phyloP scores from a whole-genome alignment of 1,140 invertebrate species.

The Halotydeus destructor region DNA sequence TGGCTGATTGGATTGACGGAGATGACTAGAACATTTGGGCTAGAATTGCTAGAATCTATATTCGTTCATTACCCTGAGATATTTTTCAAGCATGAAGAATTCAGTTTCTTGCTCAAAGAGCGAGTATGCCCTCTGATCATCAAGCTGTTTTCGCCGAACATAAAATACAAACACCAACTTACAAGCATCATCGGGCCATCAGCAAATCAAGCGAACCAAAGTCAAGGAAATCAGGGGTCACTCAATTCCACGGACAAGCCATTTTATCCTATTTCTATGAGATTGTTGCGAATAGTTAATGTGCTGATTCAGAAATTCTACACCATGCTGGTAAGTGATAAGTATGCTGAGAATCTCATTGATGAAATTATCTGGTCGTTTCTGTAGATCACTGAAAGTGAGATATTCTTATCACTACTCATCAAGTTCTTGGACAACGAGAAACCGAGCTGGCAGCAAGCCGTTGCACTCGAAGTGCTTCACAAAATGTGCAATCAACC shows the following conservation, averaged over 20 bases:
- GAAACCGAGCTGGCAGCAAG: slow-evolving; percentile 84
- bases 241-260: slow-evolving; percentile 56
- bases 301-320: slow-evolving; percentile 87
- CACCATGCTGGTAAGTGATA: slow-evolving; percentile 47
- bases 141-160: slow-evolving; percentile 89
- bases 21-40: slow-evolving; percentile 87
- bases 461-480: slow-evolving; percentile 78
- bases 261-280: slow-evolving; percentile 89
- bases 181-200: slow-evolving; percentile 1
- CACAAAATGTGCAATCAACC: slow-evolving; percentile 76
- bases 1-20: slow-evolving; percentile 89
- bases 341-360: slow-evolving; percentile 7
- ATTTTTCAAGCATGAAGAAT: slow-evolving; percentile 85
- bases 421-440: slow-evolving; percentile 93
- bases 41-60: slow-evolving; percentile 82
- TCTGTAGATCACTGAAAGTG: slow-evolving; percentile 77
- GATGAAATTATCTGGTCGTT: slow-evolving; percentile 5
- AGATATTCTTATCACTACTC: slow-evolving; percentile 89
- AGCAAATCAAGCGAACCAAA: slow-evolving; percentile 12
- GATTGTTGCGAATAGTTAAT: slow-evolving; percentile 72
- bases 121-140: slow-evolving; percentile 91
- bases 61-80: slow-evolving; percentile 71
- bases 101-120: slow-evolving; percentile 83
- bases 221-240: not conserved
- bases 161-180: slow-evolving; percentile 42